Evolutionary conservation across 1,140 invertebrate genomes (phyloP), one percentile per base, ranked within the genome.

Genomic region (Meteorus sp.): DNA sequence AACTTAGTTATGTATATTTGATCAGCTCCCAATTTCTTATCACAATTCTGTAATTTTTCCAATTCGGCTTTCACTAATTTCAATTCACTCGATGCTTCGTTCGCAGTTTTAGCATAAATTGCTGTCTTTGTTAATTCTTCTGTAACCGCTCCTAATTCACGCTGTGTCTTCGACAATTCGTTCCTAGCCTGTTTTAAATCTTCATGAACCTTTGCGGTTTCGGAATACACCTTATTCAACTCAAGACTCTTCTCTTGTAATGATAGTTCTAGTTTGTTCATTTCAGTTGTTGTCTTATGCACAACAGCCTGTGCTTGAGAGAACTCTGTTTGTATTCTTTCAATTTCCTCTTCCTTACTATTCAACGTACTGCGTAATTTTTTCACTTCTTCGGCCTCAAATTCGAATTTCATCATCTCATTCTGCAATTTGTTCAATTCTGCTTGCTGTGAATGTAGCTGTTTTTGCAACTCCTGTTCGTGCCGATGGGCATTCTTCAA

Each of bases 401-500:
- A 59, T 41, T 72, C 68, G 6, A 72, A 11, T 54, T 74, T 72
- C 11, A 58, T 52, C 37, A 76, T 53, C 56, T 78, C 75, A 7
- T 65, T 13, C 17, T 74, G 68, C 11, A 59, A 39, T 22, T 71
- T 76, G 31, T 68, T 74, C 0, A 78, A 56, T 57, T 80, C 77
- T 8, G 67, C 51, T 20, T 79, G 72, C 3, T 79, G 43, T 3
- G 71, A 67, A n/a, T 68, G 69, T 5, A 75, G 53, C 63, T 78
- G 73, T 22, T 78, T 77, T 23, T 79, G 76, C 20, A 74, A 61
- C 33, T 78, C 78, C 59, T 73, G 79, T 52, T 77, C 73, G 60
- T 74, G 74, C 4, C 70, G 73, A 56, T 70, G 72, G 6, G 78
- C 74, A 60, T 63, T 77, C 48, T 82, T 79, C 3, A 83, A 68